Percentiles rank a stretch among this genome's conserved stretches.
phyloP scores from a whole-genome alignment of 1,140 invertebrate genomes.

The Ceratoteleas bidentatus region DNA sequence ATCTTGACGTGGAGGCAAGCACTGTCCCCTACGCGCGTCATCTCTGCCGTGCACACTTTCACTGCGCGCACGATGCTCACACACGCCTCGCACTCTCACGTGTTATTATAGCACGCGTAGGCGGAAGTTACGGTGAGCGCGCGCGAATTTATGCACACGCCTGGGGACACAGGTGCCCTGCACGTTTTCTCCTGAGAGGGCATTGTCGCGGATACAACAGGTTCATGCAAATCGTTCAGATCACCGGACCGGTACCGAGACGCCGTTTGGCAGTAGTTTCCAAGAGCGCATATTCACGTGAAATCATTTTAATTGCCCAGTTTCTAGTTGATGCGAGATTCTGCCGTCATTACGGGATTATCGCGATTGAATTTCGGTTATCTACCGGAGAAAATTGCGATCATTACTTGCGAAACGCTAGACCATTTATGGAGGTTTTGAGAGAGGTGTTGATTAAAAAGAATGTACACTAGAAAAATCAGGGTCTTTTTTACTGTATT shows the following conservation, averaged over 20 bases:
- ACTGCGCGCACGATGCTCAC: conserved; percentile 48
- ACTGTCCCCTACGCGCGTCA: conserved; percentile 17
- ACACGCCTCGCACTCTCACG: conserved; percentile 40
- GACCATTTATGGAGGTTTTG: no score
- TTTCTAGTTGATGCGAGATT: conserved; percentile 21
- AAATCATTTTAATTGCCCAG: conserved; percentile 47
- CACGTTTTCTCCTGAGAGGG: conserved; percentile 39
- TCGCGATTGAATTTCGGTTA: conserved; percentile 42
- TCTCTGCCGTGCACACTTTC: conserved; percentile 65
- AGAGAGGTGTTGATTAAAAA: no score
- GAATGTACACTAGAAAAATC: no score
- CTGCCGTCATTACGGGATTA: conserved; percentile 27
- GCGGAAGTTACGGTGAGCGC: conserved; percentile 68
- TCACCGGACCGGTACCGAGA: no score
- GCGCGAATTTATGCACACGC: conserved; percentile 17
- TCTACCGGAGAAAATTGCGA: conserved; percentile 19
- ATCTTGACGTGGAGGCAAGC: conserved; percentile 24
- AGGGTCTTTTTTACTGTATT: no score
- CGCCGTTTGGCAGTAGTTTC: no score
- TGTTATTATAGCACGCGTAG: conserved; percentile 58
- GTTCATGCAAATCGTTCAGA: conserved; percentile 49
- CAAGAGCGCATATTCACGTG: conserved; percentile 52
- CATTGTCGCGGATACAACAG: conserved; percentile 58
- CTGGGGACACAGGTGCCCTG: conserved; percentile 29
- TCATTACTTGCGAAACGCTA: conserved; percentile 3